Conservation (phyloP, 1,140 invertebrate species). For the Nasonia giraulti region DNA sequence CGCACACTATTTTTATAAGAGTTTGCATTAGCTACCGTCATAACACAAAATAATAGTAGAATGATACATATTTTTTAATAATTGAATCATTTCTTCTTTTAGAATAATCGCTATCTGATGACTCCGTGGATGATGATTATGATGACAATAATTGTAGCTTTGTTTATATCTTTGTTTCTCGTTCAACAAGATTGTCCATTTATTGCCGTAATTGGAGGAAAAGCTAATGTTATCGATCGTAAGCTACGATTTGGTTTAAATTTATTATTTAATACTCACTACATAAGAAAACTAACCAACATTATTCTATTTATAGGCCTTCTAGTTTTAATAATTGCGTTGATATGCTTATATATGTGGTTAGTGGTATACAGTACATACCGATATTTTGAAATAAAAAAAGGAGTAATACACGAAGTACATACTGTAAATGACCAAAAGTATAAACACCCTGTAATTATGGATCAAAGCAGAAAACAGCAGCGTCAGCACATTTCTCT, state of each 20-base stretch:
- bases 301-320: slow-evolving; percentile 60
- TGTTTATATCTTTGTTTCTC: slow-evolving; percentile 66
- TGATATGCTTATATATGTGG: slow-evolving; percentile 71
- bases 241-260: slow-evolving; percentile 50
- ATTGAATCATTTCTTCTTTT: slow-evolving; percentile 47
- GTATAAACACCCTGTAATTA: slow-evolving; percentile 51
- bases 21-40: no score
- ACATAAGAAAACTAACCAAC: slow-evolving; percentile 14
- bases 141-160: slow-evolving; percentile 69
- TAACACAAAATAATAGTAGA: neutral
- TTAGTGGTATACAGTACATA: slow-evolving; percentile 75
- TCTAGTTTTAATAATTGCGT: slow-evolving; percentile 61
- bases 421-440: slow-evolving; percentile 59
- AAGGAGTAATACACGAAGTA: slow-evolving; percentile 67
- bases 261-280: neutral
- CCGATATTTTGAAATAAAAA: slow-evolving; percentile 68
- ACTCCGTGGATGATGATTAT: slow-evolving; percentile 73
- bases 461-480: slow-evolving; percentile 52
- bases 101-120: slow-evolving; percentile 73
- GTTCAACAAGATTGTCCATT: slow-evolving; percentile 68
- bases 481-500: slow-evolving; percentile 55
- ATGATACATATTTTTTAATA: neutral
- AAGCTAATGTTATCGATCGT: slow-evolving; percentile 67
- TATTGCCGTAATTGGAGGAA: slow-evolving; percentile 64
- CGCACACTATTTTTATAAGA: no score